These are phyloP conservation scores for Catharus ustulatus DNA, from an alignment of 2,797 vertebrate species.

Conservation along the genomic window DNA sequence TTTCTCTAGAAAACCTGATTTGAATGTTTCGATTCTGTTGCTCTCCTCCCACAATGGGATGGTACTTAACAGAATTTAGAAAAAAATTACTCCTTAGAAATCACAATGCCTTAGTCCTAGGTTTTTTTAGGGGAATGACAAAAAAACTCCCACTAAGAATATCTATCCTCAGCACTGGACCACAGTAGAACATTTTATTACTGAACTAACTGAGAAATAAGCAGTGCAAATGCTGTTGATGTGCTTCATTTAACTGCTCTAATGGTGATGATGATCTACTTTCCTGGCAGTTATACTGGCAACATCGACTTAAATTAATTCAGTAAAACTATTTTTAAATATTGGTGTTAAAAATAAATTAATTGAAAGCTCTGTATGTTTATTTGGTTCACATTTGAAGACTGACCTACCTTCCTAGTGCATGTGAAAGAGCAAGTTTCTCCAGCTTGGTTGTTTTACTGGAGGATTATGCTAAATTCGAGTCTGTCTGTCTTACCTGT, in stretches of 20 bases:
- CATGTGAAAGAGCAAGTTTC: not conserved
- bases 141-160: not conserved
- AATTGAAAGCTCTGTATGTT: not conserved
- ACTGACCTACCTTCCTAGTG: not conserved
- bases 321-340: slow-evolving; percentile 1
- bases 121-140: not conserved
- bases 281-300: not conserved
- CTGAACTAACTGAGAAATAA: not conserved
- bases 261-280: not conserved
- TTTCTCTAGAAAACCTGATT: not conserved
- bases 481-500: not conserved
- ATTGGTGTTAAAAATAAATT: not conserved
- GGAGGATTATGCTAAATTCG: not conserved
- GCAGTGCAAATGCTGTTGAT: not conserved
- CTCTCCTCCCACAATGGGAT: accelerated
- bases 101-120: not conserved
- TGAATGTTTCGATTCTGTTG: not conserved
- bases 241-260: not conserved
- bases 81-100: not conserved
- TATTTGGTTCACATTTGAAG: not conserved
- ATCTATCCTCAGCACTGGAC: not conserved
- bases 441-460: not conserved
- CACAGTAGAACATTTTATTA: not conserved
- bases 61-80: not conserved
- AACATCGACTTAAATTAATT: not conserved